Base-by-base conservation (phyloP, 2,113 vertebrate species). In the Chrysemys picta region DNA sequence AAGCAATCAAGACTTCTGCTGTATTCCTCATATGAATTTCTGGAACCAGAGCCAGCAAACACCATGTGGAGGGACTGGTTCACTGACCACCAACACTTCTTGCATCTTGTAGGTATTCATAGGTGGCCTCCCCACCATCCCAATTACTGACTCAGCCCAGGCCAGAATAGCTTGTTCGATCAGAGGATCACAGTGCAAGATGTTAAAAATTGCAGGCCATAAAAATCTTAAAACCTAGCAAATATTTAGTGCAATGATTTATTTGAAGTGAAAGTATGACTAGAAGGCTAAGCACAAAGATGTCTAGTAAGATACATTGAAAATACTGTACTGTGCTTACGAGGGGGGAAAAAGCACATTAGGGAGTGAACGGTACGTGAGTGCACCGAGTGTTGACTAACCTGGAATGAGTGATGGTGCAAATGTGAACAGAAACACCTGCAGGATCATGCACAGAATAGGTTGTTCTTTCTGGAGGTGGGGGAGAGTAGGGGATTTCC, bases 1-100 rank as follows among this genome's bases (percentile, higher is more conserved):
- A 27, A 78, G 47, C 0, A 9, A 83, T 88, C 76, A 84, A 89
- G 87, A 95, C n/a, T 53, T 92, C 65, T 72, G 16, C 35, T 79
- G 1, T 93, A 89, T 42, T 96, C 93, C 94, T 91, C n/a, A 57
- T 5, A 13, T 50, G 87, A 92, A 89, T 87, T 95, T 94, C 72
- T 57, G 94, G 89, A 92, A 91, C 79, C 86, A 94, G 75, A 95
- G 86, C 45, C 94, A 94, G 62, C 96, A 92, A 95, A 93, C 91
- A 78, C 91, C 93, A 78, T 8, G 14, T 62, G 93, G 88, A 50
- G 87, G 95, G 89, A 49, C 42, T 54, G 80, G 88, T 95, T 95
- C 95, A 91, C 94, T 94, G 96, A 91, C 91, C 0, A 0, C 94
- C 79, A 83, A 95, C 82, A 80, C 27, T 94, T 97, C 85, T 86